phyloP scores from a whole-genome alignment of 1,140 invertebrate genomes.

The Gonatopus flavifemur region DNA sequence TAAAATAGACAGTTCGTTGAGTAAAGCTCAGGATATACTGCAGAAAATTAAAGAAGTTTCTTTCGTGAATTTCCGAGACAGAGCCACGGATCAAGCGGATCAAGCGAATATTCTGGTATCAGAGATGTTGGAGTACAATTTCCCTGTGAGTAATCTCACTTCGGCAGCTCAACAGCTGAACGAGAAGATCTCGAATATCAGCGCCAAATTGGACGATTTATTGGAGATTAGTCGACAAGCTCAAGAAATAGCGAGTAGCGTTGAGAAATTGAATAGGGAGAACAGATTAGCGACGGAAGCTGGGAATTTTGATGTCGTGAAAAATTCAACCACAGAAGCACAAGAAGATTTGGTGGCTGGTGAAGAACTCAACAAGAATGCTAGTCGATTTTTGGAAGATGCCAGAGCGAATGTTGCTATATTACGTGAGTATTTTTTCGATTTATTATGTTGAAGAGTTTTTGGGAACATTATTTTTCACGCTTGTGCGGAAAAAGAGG shows the following conservation, averaged over 20 bases:
- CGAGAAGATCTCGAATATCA: slow-evolving; percentile 64
- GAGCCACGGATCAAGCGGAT: slow-evolving; percentile 62
- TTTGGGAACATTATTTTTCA: no score
- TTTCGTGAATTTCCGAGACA: slow-evolving; percentile 55
- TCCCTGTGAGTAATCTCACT: slow-evolving; percentile 67
- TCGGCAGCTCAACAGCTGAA: slow-evolving; percentile 59
- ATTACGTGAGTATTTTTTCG: slow-evolving; percentile 27
- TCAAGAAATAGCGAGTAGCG: slow-evolving; percentile 62
- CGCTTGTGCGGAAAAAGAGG: no score
- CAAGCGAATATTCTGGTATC: slow-evolving; percentile 68
- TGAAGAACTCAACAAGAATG: slow-evolving; percentile 48
- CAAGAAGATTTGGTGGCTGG: slow-evolving; percentile 38
- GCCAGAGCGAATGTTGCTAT: slow-evolving; percentile 41
- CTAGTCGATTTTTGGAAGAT: slow-evolving; percentile 55
- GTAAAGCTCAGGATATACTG: slow-evolving; percentile 72
- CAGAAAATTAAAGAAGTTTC: slow-evolving; percentile 66
- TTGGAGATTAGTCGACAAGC: slow-evolving; percentile 67
- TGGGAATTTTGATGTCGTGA: slow-evolving; percentile 44
- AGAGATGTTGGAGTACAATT: slow-evolving; percentile 67
- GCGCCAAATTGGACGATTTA: slow-evolving; percentile 73
- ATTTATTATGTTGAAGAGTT: not conserved
- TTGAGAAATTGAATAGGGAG: slow-evolving; percentile 65
- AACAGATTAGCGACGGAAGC: slow-evolving; percentile 46
- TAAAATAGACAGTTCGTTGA: slow-evolving; percentile 75
- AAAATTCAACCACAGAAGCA: slow-evolving; percentile 41